Conservation (phyloP, 1,140 invertebrate genomes). For the Pseudomyrmex pallidus region DNA sequence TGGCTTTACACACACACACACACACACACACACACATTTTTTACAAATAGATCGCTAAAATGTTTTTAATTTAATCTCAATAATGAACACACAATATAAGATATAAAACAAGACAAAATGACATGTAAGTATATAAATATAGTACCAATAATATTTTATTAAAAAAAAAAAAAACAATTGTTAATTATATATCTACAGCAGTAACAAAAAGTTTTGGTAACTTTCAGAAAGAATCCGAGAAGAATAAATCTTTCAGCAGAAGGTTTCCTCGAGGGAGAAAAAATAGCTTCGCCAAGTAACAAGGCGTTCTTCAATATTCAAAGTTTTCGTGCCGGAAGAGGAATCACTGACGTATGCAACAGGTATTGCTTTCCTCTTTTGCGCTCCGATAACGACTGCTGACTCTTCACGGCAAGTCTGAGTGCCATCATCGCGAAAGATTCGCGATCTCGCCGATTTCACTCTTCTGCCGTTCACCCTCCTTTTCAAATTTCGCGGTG, state of each 20-base stretch:
- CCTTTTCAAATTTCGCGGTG: slow-evolving; percentile 34
- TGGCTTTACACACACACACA: too few species aligned
- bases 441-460: slow-evolving; percentile 56
- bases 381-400: slow-evolving; percentile 67
- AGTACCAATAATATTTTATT: not conserved
- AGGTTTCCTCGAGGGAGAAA: slow-evolving; percentile 8
- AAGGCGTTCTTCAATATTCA: slow-evolving; percentile 52
- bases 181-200: not conserved
- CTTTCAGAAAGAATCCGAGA: not conserved
- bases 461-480: not conserved
- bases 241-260: slow-evolving; percentile 37
- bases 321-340: slow-evolving; percentile 61
- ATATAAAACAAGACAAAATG: too few species aligned
- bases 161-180: not conserved
- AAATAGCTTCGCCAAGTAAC: slow-evolving; percentile 48
- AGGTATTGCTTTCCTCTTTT: slow-evolving; percentile 69
- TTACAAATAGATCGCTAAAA: too few species aligned
- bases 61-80: too few species aligned
- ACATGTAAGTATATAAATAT: too few species aligned
- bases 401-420: slow-evolving; percentile 65
- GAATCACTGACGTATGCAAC: slow-evolving; percentile 76
- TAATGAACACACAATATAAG: not conserved
- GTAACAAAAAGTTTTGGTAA: not conserved
- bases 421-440: slow-evolving; percentile 68
- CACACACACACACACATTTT: too few species aligned